A percentile compares a stretch with the other conserved stretches of the same genome.
phyloP scores from a whole-genome alignment of 2,888 invertebrate species.

The Steinernema hermaphroditum region DNA sequence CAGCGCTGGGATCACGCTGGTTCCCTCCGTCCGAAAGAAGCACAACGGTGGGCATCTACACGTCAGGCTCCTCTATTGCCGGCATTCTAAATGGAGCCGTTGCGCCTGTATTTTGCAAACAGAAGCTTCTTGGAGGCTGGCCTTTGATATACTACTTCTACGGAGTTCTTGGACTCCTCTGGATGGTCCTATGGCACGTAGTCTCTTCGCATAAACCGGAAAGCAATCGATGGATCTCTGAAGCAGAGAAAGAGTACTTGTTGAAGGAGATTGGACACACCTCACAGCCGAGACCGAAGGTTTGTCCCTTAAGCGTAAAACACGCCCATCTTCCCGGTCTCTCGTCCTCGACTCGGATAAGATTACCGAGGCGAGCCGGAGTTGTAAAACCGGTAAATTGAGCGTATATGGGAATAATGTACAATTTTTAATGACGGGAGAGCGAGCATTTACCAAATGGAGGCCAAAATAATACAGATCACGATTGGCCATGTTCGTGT shows the following conservation, averaged over 20 bases:
- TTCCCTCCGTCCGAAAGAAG: not conserved
- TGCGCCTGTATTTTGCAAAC: not conserved
- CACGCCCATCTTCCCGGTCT: too few relatives aligned
- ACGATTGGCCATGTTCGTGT: too few relatives aligned
- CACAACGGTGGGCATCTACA: not conserved
- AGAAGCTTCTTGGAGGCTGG: not conserved
- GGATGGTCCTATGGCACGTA: not conserved
- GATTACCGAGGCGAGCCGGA: too few relatives aligned
- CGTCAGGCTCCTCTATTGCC: not conserved
- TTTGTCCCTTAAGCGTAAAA: too few relatives aligned
- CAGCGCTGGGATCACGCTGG: not conserved
- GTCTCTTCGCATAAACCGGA: not conserved
- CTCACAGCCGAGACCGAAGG: not conserved
- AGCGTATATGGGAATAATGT: too few relatives aligned
- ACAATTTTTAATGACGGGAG: too few relatives aligned
- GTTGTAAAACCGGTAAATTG: too few relatives aligned
- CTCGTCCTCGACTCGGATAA: too few relatives aligned
- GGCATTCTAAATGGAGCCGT: not conserved
- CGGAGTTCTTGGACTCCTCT: not conserved
- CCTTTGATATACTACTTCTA: not conserved
- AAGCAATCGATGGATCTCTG: conserved; percentile 3
- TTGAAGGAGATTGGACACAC: not conserved
- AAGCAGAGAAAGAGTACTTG: not conserved
- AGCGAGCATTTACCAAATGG: too few relatives aligned
- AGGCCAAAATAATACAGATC: too few relatives aligned